A percentile compares a stretch with the other conserved stretches of the same genome.
Conservation (phyloP, 2,888 invertebrate genomes). For the Spodoptera exigua region DNA sequence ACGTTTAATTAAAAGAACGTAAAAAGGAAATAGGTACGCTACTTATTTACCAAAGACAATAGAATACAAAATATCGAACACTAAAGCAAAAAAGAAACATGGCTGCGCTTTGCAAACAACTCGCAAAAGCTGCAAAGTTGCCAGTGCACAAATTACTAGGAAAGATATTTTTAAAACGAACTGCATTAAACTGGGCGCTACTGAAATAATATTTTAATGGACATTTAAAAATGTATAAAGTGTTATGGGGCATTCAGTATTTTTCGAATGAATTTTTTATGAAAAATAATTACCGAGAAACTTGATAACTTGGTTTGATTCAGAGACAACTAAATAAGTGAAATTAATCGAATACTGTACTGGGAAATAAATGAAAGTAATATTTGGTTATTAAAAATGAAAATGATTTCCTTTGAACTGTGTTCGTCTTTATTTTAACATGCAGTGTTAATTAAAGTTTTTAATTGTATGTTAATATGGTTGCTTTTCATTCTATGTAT, state of each 20-base stretch:
- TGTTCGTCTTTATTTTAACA: not conserved
- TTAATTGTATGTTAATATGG: too few relatives aligned
- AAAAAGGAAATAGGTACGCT: too few relatives aligned
- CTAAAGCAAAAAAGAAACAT: too few relatives aligned
- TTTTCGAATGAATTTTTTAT: slow-evolving; percentile 2
- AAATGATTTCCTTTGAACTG: not conserved
- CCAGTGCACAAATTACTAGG: not conserved
- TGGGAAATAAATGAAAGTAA: slow-evolving; percentile 8
- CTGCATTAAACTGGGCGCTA: not conserved
- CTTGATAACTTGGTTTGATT: too few relatives aligned
- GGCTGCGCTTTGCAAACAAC: too few relatives aligned
- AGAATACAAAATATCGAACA: too few relatives aligned
- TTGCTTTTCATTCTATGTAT: too few relatives aligned
- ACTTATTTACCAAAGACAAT: too few relatives aligned
- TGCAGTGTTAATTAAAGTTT: too few relatives aligned
- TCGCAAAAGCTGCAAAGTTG: too few relatives aligned
- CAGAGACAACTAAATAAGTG: too few relatives aligned
- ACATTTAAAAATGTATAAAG: not conserved
- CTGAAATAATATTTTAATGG: not conserved
- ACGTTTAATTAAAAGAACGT: too few relatives aligned
- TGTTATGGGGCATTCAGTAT: not conserved
- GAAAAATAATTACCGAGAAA: not conserved
- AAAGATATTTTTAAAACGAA: not conserved
- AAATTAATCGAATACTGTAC: slow-evolving; percentile 8
- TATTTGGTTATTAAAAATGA: slow-evolving; percentile 1